Evolutionary conservation across 2,797 vertebrate genomes (phyloP).

Genomic region (Enteromius mattozi): DNA sequence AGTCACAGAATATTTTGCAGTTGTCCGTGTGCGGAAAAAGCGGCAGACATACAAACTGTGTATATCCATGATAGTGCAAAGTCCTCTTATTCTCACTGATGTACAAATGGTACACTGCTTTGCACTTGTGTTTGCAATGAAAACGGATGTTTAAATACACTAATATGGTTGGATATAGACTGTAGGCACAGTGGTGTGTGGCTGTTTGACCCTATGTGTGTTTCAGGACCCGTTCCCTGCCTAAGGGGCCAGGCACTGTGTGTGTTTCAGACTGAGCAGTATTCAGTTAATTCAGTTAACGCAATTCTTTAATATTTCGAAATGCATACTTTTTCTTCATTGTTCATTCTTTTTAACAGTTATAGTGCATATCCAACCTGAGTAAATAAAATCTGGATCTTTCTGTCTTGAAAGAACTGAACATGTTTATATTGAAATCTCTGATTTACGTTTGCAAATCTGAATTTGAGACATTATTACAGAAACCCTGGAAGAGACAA

Average conservation of each 20-base stretch:
- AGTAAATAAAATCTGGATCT: neutral
- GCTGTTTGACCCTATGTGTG: conserved; percentile 21
- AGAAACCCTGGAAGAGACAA: neutral
- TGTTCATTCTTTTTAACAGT: neutral
- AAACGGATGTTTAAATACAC: neutral
- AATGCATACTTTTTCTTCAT: neutral
- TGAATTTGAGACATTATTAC: neutral
- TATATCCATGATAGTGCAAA: neutral
- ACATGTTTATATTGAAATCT: neutral
- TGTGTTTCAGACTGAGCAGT: conserved; percentile 38
- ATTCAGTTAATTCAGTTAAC: neutral
- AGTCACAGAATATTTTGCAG: neutral
- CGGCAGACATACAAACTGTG: neutral
- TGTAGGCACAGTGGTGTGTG: neutral
- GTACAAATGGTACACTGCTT: neutral
- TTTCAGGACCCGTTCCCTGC: neutral
- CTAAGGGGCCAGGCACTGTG: neutral
- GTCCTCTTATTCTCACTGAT: neutral
- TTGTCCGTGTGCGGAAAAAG: neutral
- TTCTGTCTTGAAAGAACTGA: neutral
- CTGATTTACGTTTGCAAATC: neutral
- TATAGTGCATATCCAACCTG: too few species aligned
- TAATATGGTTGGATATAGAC: neutral
- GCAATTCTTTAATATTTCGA: neutral
- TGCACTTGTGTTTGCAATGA: neutral